These are phyloP conservation scores for Synergus itoensis DNA, from an alignment of 2,888 invertebrate species.

Conservation along the genomic window DNA sequence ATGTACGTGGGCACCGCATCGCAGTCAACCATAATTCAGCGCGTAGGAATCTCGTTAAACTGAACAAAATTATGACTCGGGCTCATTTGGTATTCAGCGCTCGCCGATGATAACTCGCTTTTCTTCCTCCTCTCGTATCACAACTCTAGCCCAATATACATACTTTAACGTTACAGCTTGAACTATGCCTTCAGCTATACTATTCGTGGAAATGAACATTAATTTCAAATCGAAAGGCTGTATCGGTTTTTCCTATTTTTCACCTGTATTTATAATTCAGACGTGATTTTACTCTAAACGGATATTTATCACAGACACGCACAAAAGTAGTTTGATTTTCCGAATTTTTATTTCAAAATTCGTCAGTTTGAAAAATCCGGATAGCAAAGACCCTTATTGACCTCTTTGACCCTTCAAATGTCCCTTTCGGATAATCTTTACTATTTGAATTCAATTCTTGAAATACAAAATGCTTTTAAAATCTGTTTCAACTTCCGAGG, in stretches of 20 bases:
- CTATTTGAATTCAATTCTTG: neutral
- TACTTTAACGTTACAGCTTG: neutral
- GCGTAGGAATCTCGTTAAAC: conserved; percentile 50
- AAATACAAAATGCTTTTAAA: neutral
- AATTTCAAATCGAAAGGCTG: neutral
- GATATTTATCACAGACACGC: neutral
- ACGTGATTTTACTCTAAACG: neutral
- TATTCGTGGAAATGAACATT: neutral
- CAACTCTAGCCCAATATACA: neutral
- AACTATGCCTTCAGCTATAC: neutral
- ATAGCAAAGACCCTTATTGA: neutral
- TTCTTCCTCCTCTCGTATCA: conserved; percentile 22
- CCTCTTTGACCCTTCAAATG: neutral
- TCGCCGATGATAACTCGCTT: conserved; percentile 47
- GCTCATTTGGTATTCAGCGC: conserved; percentile 50
- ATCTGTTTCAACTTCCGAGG: neutral
- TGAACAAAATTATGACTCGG: conserved; percentile 49
- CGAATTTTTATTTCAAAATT: no score
- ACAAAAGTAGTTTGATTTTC: neutral
- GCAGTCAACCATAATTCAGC: conserved; percentile 45
- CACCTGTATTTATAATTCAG: neutral
- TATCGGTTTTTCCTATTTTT: neutral
- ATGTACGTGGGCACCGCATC: neutral
- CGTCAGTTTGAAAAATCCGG: no score
- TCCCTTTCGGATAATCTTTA: neutral